Base-by-base conservation (phyloP, 2,888 invertebrate species). In the Plebejus anna region DNA sequence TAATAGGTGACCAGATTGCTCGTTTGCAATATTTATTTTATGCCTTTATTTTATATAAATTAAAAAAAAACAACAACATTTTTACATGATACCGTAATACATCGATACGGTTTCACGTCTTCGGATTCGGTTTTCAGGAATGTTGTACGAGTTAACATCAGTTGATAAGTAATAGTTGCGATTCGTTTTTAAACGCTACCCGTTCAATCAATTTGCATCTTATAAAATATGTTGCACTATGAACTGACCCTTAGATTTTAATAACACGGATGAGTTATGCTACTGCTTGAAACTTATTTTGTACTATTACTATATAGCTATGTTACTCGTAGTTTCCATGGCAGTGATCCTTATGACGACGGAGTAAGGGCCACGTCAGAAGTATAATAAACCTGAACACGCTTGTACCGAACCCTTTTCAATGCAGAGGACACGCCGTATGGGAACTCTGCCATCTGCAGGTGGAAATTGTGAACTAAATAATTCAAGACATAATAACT, bases 321-420 rank as follows among this genome's bases (percentile, higher is more conserved):
- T 55, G 1, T 16, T 16, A 16, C 55, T 55, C 11, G 55, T 16
- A 55, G 55, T 55, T 55, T 55, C 55, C 16, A 55, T 55, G 13
- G 16, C 13, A 55, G 4, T 55, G 13, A 55, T 55, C 55, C 55
- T 55, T 55, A 55, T 55, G 4, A 16, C 55, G 16, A 55, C 55
- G 55, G 55, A 55, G 13, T 55, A 55, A 55, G 55, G 55, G 16
- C 4, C 55, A 16, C 11, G 55, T 55, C 13, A 4, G 55, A 55
- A 5, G 55, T 55, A 55, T 1, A 55, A 55, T 55, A 55, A 55
- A 3, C 3, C 6, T 16, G 16, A 55, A 55, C 55, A 3, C 55
- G 79, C 78, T 80, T 80, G 11, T 77, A 76, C 79, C 79, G 75
- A 79, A 76, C 79, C 76, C 76, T 76, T 76, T 76, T 76, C 42